Percentiles rank a stretch among this genome's conserved stretches.
Conservation (phyloP, 2,113 vertebrate genomes). For the Chloebia gouldiae region DNA sequence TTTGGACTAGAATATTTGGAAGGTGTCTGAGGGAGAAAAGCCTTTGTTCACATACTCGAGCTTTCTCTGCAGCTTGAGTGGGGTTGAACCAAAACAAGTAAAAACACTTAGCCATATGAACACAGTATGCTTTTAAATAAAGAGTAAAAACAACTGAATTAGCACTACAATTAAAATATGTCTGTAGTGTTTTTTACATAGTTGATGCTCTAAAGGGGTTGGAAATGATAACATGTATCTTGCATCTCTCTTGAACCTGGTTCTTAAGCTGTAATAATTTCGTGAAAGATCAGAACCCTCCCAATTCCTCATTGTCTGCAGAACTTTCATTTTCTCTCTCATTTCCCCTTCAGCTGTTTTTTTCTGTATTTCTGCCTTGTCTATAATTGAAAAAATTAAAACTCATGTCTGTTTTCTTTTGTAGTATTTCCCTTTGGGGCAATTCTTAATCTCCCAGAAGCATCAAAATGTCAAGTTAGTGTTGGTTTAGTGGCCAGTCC, state of each 20-base stretch:
- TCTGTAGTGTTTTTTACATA: neutral
- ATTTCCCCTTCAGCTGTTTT: slow-evolving; percentile 20
- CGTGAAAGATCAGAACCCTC: neutral
- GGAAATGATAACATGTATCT: neutral
- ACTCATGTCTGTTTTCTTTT: neutral
- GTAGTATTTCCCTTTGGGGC: neutral
- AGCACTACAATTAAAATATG: neutral
- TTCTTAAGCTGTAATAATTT: neutral
- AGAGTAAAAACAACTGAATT: neutral
- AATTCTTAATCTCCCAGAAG: slow-evolving; percentile 19
- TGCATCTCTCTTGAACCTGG: neutral
- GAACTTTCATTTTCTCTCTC: slow-evolving; percentile 26
- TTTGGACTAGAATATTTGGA: neutral
- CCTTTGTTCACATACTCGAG: neutral
- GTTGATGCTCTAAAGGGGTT: neutral
- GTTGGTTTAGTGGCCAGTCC: neutral
- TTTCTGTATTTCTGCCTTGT: neutral
- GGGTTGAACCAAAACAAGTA: neutral
- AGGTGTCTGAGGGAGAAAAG: neutral
- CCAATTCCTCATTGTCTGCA: neutral
- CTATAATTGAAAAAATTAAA: neutral
- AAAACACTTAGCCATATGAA: neutral
- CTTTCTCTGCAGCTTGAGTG: neutral
- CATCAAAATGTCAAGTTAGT: slow-evolving; percentile 28
- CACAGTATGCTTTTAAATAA: neutral